Conservation (phyloP, 2,888 invertebrate species). For the Pseudanteris insignis region DNA sequence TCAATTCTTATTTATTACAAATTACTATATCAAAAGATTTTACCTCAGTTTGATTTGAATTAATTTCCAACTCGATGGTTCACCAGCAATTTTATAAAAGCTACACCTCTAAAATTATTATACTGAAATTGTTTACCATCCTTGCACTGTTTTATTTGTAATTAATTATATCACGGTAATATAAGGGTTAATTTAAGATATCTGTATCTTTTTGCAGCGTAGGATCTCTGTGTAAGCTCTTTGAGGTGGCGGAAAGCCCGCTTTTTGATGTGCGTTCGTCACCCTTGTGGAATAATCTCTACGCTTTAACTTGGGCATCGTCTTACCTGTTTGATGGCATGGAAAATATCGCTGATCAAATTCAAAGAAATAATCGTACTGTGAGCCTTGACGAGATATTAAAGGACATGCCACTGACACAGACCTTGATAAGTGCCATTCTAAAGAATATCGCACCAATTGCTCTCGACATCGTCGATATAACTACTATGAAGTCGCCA, state of each 20-base stretch:
- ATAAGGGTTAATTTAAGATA: constrained; percentile 21
- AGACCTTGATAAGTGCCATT: constrained; percentile 49
- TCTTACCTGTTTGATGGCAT: constrained; percentile 51
- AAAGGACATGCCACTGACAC: constrained; percentile 54
- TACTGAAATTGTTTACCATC: no score
- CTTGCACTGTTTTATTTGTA: no score
- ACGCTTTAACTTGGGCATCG: constrained; percentile 54
- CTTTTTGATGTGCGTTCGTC: constrained; percentile 51
- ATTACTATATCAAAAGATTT: no score
- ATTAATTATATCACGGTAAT: no score
- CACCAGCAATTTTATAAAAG: no score
- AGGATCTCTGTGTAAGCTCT: constrained; percentile 57
- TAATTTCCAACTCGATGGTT: no score
- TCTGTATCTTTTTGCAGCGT: constrained; percentile 53
- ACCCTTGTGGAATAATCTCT: constrained; percentile 50
- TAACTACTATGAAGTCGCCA: constrained; percentile 50
- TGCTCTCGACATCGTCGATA: constrained; percentile 52
- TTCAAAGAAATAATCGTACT: constrained; percentile 47
- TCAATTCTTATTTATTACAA: no score
- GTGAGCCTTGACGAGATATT: constrained; percentile 46
- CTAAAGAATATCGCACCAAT: constrained; percentile 53
- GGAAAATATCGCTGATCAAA: constrained; percentile 53
- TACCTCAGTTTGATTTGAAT: no score
- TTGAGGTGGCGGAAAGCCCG: constrained; percentile 54
- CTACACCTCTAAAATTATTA: no score